Evolutionary conservation across 2,888 invertebrate genomes (phyloP).

Genomic region (Ophraella communa): DNA sequence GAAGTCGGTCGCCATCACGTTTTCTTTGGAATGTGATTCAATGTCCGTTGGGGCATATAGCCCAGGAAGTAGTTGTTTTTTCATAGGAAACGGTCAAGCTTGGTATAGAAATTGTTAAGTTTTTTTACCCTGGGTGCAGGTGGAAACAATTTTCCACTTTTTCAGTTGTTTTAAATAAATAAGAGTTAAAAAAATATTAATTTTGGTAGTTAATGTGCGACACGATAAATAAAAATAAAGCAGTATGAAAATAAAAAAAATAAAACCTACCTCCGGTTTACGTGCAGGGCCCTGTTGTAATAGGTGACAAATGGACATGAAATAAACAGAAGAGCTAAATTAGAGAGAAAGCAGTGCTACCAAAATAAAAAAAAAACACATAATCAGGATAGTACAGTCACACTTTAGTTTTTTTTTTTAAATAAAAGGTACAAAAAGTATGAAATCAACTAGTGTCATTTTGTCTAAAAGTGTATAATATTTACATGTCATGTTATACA

Average conservation of each 20-base stretch:
- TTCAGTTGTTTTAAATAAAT: no score
- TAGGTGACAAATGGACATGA: conserved; percentile 64
- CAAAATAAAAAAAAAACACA: conserved; percentile 44
- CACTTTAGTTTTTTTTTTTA: background rate
- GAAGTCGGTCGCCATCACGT: no score
- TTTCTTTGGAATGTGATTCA: no score
- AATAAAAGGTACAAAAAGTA: conserved; percentile 23
- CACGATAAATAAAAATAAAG: conserved; percentile 15
- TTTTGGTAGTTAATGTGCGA: conserved; percentile 9
- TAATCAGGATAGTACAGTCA: conserved; percentile 20
- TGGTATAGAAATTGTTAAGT: no score
- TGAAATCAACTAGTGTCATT: background rate
- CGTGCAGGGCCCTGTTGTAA: conserved; percentile 79
- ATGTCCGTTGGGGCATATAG: no score
- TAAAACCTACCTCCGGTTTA: conserved; percentile 85
- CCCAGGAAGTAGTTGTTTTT: no score
- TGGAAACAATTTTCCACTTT: no score
- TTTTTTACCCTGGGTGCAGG: no score
- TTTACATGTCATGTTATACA: no score
- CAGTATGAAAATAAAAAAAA: conserved; percentile 29
- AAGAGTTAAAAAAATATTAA: no score
- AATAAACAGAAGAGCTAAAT: conserved; percentile 66
- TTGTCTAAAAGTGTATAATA: background rate
- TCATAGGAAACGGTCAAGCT: no score
- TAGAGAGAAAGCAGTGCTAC: conserved; percentile 56